Evolutionary conservation across 2,797 vertebrate species (phyloP).

Genomic region (Gadopsis marmoratus): DNA sequence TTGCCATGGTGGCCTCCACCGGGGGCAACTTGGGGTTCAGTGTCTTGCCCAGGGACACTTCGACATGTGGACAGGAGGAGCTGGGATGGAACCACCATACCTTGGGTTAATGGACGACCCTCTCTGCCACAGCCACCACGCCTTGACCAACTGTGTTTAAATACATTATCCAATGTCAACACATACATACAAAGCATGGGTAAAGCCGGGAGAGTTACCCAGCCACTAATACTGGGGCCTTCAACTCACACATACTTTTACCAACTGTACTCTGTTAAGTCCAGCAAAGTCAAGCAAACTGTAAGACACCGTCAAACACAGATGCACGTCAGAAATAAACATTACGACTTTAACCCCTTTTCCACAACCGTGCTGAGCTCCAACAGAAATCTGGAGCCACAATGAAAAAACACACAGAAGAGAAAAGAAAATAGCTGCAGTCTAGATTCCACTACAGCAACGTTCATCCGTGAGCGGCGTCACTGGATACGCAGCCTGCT

Average conservation of each 20-base stretch:
- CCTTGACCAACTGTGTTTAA: not conserved
- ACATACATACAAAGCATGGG: not conserved
- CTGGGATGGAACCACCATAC: no score
- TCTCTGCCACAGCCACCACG: no score
- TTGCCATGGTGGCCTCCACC: no score
- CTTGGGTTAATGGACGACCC: no score
- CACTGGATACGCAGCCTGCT: conserved; percentile 44
- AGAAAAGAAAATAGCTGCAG: not conserved
- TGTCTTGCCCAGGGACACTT: no score
- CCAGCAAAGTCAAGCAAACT: not conserved
- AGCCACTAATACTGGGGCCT: not conserved
- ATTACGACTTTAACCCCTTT: not conserved
- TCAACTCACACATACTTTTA: not conserved
- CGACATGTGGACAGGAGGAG: no score
- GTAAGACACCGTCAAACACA: not conserved
- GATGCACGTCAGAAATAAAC: conserved; percentile 6
- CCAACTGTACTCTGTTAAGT: not conserved
- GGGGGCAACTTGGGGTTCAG: no score
- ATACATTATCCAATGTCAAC: not conserved
- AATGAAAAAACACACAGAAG: not conserved
- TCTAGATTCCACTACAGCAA: conserved; percentile 4
- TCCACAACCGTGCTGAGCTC: not conserved
- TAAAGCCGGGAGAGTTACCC: not conserved
- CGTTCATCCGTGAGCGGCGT: conserved; percentile 1
- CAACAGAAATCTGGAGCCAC: not conserved